phyloP scores from a whole-genome alignment of 2,113 vertebrate genomes.

The Herpetotheres cachinnans region DNA sequence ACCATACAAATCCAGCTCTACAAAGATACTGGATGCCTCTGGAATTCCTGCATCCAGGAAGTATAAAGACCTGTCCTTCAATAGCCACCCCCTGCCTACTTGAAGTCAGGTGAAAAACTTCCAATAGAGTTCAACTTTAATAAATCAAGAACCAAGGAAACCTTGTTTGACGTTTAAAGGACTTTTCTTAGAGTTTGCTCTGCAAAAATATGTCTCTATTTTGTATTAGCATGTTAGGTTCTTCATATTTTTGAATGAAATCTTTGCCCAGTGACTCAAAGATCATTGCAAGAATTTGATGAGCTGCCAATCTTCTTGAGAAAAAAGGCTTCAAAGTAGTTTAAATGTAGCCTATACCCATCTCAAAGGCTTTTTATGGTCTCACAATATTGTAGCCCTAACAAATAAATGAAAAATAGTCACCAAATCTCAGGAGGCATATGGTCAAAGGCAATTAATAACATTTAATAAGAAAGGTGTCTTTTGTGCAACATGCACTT shows the following conservation, averaged over 20 bases:
- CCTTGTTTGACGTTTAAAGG: background rate
- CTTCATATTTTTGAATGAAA: background rate
- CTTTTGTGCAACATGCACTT: background rate
- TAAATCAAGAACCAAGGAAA: background rate
- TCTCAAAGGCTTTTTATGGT: background rate
- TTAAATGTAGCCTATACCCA: background rate
- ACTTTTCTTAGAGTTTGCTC: background rate
- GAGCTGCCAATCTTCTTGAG: background rate
- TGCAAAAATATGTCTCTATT: background rate
- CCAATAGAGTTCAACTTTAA: background rate
- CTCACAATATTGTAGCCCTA: background rate
- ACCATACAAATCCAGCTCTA: background rate
- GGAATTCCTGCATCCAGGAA: background rate
- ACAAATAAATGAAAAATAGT: background rate
- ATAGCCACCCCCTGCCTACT: background rate
- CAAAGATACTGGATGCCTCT: background rate
- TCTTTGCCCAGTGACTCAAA: background rate
- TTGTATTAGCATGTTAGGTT: fast-evolving
- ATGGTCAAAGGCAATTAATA: background rate
- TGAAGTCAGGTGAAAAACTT: background rate
- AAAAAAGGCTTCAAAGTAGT: background rate
- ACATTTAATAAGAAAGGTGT: background rate
- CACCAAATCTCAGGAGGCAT: background rate
- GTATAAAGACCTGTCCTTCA: background rate
- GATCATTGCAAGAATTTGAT: background rate